Percentiles rank a stretch among this genome's conserved stretches.
Conservation (phyloP, 1,140 invertebrate genomes). For the Acromyrmex charruanus region DNA sequence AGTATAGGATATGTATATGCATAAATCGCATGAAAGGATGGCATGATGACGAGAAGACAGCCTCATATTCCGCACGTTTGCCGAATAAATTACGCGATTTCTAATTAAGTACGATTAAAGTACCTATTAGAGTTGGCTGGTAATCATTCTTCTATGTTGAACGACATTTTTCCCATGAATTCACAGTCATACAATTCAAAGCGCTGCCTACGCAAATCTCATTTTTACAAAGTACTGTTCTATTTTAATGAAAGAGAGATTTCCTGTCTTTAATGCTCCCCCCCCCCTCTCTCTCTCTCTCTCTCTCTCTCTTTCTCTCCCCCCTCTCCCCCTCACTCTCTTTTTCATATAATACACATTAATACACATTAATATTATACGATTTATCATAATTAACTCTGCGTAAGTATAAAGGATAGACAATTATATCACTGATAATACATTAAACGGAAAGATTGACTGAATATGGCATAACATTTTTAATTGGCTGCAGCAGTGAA, state of each 20-base stretch:
- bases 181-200: constrained; percentile 48
- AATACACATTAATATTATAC: neutral
- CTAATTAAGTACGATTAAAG: constrained; percentile 74
- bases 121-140: constrained; percentile 67
- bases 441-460: too few species aligned
- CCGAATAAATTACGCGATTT: constrained; percentile 74
- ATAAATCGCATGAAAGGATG: neutral
- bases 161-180: constrained; percentile 63
- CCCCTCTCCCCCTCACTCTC: too few species aligned
- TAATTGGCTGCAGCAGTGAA: too few species aligned
- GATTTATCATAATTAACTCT: constrained; percentile 7
- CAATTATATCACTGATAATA: neutral
- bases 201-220: constrained; percentile 40
- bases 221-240: constrained; percentile 15
- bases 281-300: too few species aligned
- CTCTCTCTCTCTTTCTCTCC: too few species aligned
- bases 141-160: constrained; percentile 63
- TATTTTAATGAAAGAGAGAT: neutral
- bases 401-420: neutral
- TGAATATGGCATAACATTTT: too few species aligned
- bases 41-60: constrained; percentile 5
- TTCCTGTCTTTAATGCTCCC: neutral
- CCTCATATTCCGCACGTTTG: constrained; percentile 55
- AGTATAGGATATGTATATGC: constrained; percentile 28
- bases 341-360: neutral